phyloP scores from a whole-genome alignment of 2,888 invertebrate species.

The Lepidocyrtinus sp. region DNA sequence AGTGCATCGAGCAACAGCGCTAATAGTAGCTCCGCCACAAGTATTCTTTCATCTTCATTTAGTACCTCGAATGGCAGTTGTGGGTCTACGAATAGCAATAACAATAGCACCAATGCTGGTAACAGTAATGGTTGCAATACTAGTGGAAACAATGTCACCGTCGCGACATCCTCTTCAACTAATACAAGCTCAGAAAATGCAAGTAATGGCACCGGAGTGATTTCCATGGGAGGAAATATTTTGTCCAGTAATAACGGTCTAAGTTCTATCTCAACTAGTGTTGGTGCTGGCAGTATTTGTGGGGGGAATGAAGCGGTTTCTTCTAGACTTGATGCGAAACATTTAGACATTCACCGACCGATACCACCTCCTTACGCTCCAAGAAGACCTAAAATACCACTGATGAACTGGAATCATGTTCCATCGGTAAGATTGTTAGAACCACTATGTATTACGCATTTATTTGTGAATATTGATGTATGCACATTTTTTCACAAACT shows the following conservation, averaged over 20 bases:
- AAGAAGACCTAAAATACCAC: slow-evolving; percentile 55
- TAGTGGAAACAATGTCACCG: too few relatives aligned
- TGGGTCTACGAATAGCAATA: slow-evolving; percentile 7
- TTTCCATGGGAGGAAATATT: slow-evolving; percentile 1
- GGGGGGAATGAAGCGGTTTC: slow-evolving; percentile 31
- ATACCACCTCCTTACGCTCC: slow-evolving; percentile 50
- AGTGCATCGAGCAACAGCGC: slow-evolving; percentile 40
- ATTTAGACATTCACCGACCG: slow-evolving; percentile 48
- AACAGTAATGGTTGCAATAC: neutral
- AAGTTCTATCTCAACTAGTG: slow-evolving; percentile 35
- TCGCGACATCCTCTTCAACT: neutral
- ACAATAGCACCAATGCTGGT: slow-evolving; percentile 17
- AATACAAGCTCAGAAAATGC: too few relatives aligned
- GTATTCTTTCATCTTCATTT: neutral
- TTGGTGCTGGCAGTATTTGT: slow-evolving; percentile 27
- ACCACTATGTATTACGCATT: too few relatives aligned
- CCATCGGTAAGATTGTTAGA: slow-evolving; percentile 66
- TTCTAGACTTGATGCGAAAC: slow-evolving; percentile 40
- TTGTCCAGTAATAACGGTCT: slow-evolving; percentile 35
- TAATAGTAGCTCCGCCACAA: slow-evolving; percentile 19
- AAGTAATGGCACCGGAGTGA: neutral
- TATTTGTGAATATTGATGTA: too few relatives aligned
- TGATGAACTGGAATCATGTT: slow-evolving; percentile 67
- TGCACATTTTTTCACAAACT: too few relatives aligned
- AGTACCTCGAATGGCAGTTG: slow-evolving; percentile 22